A percentile compares a stretch with the other conserved stretches of the same genome.
Conservation (phyloP, 2,113 vertebrate species). For the Cettia cetti region DNA sequence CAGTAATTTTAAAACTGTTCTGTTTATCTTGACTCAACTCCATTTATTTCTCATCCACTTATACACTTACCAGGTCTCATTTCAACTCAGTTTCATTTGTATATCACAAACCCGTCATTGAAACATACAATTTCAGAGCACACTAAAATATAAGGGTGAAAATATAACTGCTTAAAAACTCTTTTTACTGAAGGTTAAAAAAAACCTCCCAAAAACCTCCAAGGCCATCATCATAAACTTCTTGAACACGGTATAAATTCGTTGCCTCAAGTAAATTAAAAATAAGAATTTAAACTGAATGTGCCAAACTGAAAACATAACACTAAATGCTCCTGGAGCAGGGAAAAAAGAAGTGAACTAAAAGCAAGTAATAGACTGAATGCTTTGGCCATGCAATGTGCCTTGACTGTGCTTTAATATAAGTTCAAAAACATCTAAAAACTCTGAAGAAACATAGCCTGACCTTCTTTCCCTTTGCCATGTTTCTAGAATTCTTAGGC, state of each 20-base stretch:
- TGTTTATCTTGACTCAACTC: slow-evolving; percentile 19
- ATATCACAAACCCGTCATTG: not conserved
- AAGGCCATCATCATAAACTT: not conserved
- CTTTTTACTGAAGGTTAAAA: not conserved
- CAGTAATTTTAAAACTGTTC: not conserved
- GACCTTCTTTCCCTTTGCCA: not conserved
- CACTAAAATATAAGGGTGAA: not conserved
- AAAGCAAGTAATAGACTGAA: not conserved
- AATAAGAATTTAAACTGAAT: not conserved
- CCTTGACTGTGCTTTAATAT: not conserved
- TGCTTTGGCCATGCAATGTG: not conserved
- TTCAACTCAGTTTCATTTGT: not conserved
- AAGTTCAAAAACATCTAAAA: not conserved
- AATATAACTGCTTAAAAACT: not conserved
- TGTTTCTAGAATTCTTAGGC: not conserved
- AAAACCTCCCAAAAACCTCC: not conserved
- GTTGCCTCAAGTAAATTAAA: not conserved
- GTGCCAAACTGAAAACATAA: not conserved
- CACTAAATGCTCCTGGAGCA: not conserved
- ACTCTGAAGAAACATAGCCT: not conserved
- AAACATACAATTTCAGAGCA: not conserved
- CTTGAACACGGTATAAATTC: not conserved
- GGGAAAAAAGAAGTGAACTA: not conserved
- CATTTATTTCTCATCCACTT: not conserved
- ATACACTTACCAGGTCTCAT: not conserved